Evolutionary conservation across 2,797 vertebrate species (phyloP), one percentile per base, ranked within the genome.

Genomic region (Coluber constrictor): DNA sequence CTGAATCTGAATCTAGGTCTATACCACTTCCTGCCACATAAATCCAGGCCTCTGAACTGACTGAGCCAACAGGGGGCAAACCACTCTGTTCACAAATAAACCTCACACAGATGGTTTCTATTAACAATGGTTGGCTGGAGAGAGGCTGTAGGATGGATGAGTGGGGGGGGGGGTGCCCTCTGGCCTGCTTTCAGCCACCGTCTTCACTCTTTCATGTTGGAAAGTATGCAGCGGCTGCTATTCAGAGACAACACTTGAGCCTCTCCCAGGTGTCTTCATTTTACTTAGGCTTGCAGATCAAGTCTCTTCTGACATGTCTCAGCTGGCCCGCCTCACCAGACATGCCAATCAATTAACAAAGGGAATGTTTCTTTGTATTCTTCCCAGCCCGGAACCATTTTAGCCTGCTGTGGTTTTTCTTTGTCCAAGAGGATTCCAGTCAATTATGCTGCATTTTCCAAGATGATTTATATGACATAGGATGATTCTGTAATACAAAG

Each of bases 301-400:
- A 88, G 89, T 86, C 66, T 88, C 56, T 27, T 54, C 92, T 86
- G 91, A 91, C 86, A 91, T 86, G 91, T 90, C 91, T 88, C 91
- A 92, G 91, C 93, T 94, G 93, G 91, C 93, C 91, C 57, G n/a
- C 66, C 63, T 88, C 57, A 12, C 93, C 57, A 88, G 91, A 89
- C 51, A 54, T 57, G 89, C 91, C 29, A 47, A 91, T 94, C 91
- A 94, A 94, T 89, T 92, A 94, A 91, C 89, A 89, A 91, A 94
- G 86, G 51, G 51, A 87, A 56, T 90, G 47, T 16, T 54, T n/a
- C 89, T 51, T 29, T 63, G 20, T 47, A 10, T 90, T 20, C 88
- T 92, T 56, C 59, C 55, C 61, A 87, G 61, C 55, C 47, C 43
- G 32, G 55, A 88, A 88, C 15, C 83, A 47, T 54, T 79, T 91